Evolutionary conservation across 2,113 vertebrate species (phyloP), one percentile per base, ranked within the genome.

Genomic region (Morphnarchus princeps): DNA sequence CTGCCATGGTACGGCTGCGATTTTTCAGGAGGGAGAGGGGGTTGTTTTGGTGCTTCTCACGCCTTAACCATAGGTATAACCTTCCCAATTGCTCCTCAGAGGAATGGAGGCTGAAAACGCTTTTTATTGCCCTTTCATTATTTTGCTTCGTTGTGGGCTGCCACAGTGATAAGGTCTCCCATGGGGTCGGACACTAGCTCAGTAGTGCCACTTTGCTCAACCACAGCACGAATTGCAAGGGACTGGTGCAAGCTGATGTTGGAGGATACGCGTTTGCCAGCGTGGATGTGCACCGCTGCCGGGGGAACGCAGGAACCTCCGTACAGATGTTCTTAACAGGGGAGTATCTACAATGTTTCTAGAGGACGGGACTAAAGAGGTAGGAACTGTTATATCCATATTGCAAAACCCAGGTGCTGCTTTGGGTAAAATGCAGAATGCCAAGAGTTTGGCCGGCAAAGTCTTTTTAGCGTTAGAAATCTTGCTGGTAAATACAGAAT

Each of bases 221-320:
- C 11, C n/a, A 32, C 34, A 70, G 19, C n/a, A 42, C 1, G 4
- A 32, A n/a, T 13, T 73, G 32, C 49, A 69, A n/a, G 34, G 80
- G 38, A 15, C 50, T 29, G 16, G 19, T 61, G 24, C 26, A 43
- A 70, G 82, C 9, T 43, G 43, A 31, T 42, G 31, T 47, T 45
- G 11, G 32, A 61, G 57, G 32, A 50, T 20, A 21, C 11, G 31
- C 1, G 0, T 31, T 49, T 36, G 18, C 40, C 17, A 16, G 14
- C 0, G 2, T 1, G 4, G 78, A 40, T 1, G 2, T 13, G 17
- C 14, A 50, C 21, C 0, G 6, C 55, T 79, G 15, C 19, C 6
- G 5, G 7, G 29, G 29, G 3, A 80, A 47, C 3, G 40, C 0
- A 3, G 26, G n/a, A 88, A 71, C 9, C 3, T 17, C n/a, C 43